Conservation (phyloP, 2,888 invertebrate genomes). For the Diarsia mendica region DNA sequence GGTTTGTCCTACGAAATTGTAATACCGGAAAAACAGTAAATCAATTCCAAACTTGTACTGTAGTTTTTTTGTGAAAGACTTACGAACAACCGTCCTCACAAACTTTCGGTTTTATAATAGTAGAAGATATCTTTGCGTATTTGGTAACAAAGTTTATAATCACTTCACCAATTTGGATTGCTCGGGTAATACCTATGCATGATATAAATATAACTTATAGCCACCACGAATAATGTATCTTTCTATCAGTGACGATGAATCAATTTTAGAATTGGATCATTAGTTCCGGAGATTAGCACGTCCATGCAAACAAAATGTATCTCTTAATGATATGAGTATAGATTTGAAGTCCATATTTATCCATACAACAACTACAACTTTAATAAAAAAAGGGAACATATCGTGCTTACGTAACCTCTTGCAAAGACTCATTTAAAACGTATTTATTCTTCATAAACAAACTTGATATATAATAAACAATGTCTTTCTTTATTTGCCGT, state of each 20-base stretch:
- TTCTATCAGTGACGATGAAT: too few relatives aligned
- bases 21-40: background rate
- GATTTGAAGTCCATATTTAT: background rate
- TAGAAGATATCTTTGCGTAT: background rate
- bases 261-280: too few relatives aligned
- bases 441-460: background rate
- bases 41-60: background rate
- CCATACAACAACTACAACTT: background rate
- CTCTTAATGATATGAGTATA: too few relatives aligned
- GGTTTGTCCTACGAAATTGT: background rate
- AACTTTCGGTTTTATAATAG: background rate
- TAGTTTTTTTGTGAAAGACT: background rate
- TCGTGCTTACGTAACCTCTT: background rate
- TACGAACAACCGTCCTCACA: background rate
- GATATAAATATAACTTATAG: too few relatives aligned
- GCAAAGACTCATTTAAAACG: background rate
- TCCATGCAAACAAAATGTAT: too few relatives aligned
- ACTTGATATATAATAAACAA: constrained; percentile 6
- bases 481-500: constrained; percentile 18
- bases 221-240: too few relatives aligned
- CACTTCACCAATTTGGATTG: too few relatives aligned
- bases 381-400: too few relatives aligned
- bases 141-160: background rate
- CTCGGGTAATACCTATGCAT: too few relatives aligned
- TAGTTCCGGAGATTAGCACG: too few relatives aligned